Conservation (phyloP, 2,113 vertebrate genomes). For the Tachuris rubrigastra region DNA sequence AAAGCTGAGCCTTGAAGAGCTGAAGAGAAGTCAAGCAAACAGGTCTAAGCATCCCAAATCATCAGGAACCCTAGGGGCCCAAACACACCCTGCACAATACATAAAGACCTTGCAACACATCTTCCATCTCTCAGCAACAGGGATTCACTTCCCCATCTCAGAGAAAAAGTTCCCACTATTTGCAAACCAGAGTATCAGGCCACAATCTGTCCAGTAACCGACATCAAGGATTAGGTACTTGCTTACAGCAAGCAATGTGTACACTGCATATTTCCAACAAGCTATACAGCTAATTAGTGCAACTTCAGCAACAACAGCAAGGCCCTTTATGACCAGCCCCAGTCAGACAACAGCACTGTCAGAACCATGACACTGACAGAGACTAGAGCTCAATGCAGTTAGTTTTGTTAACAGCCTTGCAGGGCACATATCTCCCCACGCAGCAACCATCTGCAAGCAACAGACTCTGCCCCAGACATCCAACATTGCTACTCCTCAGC, state of each 20-base stretch:
- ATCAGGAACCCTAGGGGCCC: background rate
- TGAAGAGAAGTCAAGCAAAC: background rate
- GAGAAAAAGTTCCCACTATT: background rate
- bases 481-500: background rate
- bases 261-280: background rate
- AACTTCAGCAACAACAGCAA: slow-evolving; percentile 35
- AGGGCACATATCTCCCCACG: background rate
- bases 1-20: background rate
- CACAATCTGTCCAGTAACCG: background rate
- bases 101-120: slow-evolving; percentile 16
- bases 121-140: background rate
- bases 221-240: slow-evolving; percentile 19
- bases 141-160: background rate
- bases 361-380: background rate
- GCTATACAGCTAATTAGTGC: slow-evolving; percentile 24
- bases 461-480: background rate
- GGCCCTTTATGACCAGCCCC: background rate
- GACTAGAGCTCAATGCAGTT: background rate
- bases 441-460: background rate
- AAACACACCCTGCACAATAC: background rate
- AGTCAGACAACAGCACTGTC: background rate
- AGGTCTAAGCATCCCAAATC: background rate
- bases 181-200: background rate
- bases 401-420: background rate
- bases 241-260: background rate